A percentile compares a stretch with the other conserved stretches of the same genome.
phyloP scores from a whole-genome alignment of 2,113 vertebrate genomes.

The Engystomops pustulosus region DNA sequence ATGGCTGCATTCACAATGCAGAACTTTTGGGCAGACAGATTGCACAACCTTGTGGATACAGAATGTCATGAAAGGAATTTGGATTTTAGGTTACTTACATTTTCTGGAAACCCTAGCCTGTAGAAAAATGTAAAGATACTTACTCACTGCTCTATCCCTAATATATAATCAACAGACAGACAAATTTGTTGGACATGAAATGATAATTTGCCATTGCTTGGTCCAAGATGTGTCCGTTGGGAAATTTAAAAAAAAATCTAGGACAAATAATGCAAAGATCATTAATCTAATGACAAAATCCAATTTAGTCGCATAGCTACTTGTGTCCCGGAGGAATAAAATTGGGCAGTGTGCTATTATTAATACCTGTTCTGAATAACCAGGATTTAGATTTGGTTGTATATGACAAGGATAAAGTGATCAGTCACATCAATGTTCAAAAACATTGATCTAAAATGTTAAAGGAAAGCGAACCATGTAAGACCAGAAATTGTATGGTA shows the following conservation, averaged over 20 bases:
- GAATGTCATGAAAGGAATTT: not conserved
- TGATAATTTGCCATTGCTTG: constrained; percentile 26
- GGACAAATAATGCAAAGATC: constrained; percentile 29
- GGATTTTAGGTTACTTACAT: not conserved
- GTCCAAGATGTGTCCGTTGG: not conserved
- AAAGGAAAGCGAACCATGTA: not conserved
- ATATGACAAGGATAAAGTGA: constrained; percentile 1
- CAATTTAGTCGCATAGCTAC: not conserved
- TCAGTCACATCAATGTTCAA: not conserved
- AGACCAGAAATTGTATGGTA: not conserved
- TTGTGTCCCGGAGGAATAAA: not conserved
- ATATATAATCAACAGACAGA: not conserved
- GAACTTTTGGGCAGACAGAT: too few relatives aligned
- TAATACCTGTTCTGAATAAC: constrained; percentile 36
- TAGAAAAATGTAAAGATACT: not conserved
- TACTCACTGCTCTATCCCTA: not conserved
- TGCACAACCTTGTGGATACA: too few relatives aligned
- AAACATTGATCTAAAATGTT: not conserved
- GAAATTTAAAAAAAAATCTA: constrained; percentile 21
- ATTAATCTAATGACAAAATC: constrained; percentile 30
- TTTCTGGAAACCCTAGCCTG: not conserved
- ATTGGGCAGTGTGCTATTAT: constrained; percentile 6
- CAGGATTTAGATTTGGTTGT: not conserved
- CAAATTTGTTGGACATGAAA: not conserved
- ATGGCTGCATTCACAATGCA: too few relatives aligned